These are phyloP conservation scores for Fissipunctia ypsillon DNA, from an alignment of 2,888 invertebrate genomes.

Conservation along the genomic window DNA sequence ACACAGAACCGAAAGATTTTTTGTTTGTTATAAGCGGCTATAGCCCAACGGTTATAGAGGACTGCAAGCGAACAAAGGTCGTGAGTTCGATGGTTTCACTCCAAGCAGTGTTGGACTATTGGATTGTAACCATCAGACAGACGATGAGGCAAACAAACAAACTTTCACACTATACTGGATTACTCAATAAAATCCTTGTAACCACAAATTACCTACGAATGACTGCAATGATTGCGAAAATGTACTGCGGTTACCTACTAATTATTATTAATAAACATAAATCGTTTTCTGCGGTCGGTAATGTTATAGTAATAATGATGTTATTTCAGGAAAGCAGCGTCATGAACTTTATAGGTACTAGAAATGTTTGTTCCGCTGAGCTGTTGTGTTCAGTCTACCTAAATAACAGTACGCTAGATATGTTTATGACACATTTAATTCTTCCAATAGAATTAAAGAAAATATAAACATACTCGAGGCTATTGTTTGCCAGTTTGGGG, in stretches of 20 bases:
- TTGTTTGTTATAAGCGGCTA: background rate
- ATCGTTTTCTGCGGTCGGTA: slow-evolving; percentile 36
- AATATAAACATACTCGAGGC: background rate
- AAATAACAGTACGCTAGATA: background rate
- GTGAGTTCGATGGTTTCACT: background rate
- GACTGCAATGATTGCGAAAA: background rate
- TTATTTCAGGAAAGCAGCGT: slow-evolving; percentile 48
- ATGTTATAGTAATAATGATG: slow-evolving; percentile 8
- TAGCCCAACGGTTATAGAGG: background rate
- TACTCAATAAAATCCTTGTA: slow-evolving; percentile 25
- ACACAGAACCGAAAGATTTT: too few species aligned
- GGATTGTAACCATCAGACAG: background rate
- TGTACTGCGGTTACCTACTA: slow-evolving; percentile 5
- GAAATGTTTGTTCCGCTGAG: slow-evolving; percentile 20
- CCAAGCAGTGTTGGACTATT: background rate
- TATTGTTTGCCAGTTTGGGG: slow-evolving; percentile 5
- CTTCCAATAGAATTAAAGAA: background rate
- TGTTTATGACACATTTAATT: slow-evolving; percentile 6
- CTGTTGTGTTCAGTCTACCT: background rate
- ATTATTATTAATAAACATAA: slow-evolving; percentile 8
- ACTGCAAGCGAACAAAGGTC: background rate
- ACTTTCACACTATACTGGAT: slow-evolving; percentile 3
- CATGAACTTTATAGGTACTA: slow-evolving; percentile 23
- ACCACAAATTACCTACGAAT: slow-evolving; percentile 35
- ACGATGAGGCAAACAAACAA: background rate